These are phyloP conservation scores for Molossus alvarezi DNA, from an alignment of 2,797 vertebrate species.

Conservation along the genomic window DNA sequence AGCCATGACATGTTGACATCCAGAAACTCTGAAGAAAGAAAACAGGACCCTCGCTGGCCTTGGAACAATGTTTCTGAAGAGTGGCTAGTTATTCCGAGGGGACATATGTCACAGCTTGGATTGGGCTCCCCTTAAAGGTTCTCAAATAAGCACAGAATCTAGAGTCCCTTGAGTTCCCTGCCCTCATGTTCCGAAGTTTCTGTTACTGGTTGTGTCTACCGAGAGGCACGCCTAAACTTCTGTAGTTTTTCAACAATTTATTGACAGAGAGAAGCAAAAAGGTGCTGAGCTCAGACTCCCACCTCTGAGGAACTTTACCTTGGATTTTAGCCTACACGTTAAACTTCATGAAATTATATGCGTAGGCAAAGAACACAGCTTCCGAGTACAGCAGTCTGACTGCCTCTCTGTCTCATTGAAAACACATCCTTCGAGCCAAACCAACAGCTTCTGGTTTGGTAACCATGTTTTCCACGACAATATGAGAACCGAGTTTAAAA, in stretches of 20 bases:
- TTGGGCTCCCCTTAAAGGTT: neutral
- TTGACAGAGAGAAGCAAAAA: neutral
- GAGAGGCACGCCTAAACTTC: neutral
- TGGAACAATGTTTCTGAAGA: slow-evolving; percentile 47
- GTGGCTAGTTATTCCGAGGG: neutral
- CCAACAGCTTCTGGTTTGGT: neutral
- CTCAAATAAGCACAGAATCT: neutral
- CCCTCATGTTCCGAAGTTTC: neutral
- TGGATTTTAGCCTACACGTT: slow-evolving; percentile 36
- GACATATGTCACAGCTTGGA: neutral
- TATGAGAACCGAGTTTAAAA: slow-evolving; percentile 33
- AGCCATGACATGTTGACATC: neutral
- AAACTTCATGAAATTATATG: slow-evolving; percentile 42
- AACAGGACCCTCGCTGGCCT: neutral
- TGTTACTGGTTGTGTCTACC: neutral
- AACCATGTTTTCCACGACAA: neutral
- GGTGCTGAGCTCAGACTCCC: neutral
- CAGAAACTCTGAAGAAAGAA: neutral
- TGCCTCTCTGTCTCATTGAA: neutral
- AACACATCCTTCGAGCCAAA: slow-evolving; percentile 9
- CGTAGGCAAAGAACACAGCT: neutral
- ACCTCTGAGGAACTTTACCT: neutral
- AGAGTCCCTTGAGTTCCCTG: neutral
- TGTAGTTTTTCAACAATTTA: neutral
- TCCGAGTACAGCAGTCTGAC: slow-evolving; percentile 43